phyloP scores from a whole-genome alignment of 2,797 vertebrate species.

The Fratercula arctica region DNA sequence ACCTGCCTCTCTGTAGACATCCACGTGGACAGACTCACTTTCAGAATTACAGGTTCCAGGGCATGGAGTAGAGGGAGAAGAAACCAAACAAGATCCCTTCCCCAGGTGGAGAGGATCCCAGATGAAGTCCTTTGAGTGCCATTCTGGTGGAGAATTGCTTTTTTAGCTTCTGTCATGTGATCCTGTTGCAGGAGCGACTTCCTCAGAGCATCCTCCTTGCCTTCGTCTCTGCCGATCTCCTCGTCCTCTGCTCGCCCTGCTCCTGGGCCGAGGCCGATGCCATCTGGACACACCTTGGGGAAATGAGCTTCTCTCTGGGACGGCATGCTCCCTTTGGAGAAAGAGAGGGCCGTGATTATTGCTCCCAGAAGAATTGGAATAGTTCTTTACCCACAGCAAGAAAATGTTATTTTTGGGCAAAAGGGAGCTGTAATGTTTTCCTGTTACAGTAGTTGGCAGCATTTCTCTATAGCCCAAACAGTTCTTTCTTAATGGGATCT shows the following conservation, averaged over 20 bases:
- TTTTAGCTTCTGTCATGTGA: neutral
- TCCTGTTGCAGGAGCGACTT: neutral
- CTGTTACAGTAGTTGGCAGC: slow-evolving; percentile 71
- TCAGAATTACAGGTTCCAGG: neutral
- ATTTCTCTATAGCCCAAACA: slow-evolving; percentile 66
- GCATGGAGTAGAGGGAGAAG: neutral
- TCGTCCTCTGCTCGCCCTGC: neutral
- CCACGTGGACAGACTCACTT: neutral
- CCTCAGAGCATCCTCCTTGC: accelerated
- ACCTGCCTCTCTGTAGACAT: neutral
- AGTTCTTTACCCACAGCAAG: slow-evolving; percentile 2
- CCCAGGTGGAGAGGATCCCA: neutral
- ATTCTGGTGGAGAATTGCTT: neutral
- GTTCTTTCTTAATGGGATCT: slow-evolving; percentile 4
- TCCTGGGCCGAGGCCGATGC: neutral
- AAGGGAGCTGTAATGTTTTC: slow-evolving; percentile 65
- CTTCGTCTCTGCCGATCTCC: neutral
- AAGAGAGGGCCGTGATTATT: neutral
- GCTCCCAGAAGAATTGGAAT: neutral
- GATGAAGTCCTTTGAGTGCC: neutral
- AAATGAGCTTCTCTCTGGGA: neutral
- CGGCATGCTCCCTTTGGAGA: neutral
- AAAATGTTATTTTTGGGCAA: slow-evolving; percentile 29
- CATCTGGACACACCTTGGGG: neutral
- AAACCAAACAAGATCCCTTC: neutral